Evolutionary conservation across 2,113 vertebrate genomes (phyloP).

Genomic region (Enhydra lutris): DNA sequence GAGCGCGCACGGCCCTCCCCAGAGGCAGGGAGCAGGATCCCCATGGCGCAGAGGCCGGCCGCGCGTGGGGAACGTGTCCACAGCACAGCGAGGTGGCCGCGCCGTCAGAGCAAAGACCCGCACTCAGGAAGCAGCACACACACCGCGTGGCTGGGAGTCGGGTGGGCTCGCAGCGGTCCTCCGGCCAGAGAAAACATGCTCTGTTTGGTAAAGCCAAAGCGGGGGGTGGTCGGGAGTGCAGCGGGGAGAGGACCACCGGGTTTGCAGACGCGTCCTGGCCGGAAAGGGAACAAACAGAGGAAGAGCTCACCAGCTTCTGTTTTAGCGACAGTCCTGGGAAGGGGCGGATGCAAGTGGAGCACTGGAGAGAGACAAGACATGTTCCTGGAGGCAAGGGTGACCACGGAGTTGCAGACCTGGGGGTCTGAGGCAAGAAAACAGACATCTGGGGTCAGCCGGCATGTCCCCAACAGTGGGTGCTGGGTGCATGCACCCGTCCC

Average conservation of each 20-base stretch:
- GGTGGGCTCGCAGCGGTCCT: neutral
- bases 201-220: neutral
- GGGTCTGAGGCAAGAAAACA: neutral
- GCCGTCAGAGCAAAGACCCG: neutral
- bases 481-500: neutral
- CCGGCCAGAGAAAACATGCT: neutral
- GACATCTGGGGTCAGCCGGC: too few species aligned
- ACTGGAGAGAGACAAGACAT: fast-evolving
- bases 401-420: neutral
- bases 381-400: neutral
- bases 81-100: neutral
- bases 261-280: neutral
- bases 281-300: fast-evolving
- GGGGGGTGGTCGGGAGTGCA: neutral
- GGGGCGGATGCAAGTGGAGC: fast-evolving
- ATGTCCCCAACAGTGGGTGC: neutral
- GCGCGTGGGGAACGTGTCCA: neutral
- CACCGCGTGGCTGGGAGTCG: fast-evolving
- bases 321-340: fast-evolving
- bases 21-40: neutral
- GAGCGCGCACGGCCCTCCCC: too few species aligned
- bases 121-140: too few species aligned
- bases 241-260: fast-evolving
- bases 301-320: neutral
- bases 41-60: neutral